Conservation (phyloP, 1,140 invertebrate species). For the Aradophagus sp. region DNA sequence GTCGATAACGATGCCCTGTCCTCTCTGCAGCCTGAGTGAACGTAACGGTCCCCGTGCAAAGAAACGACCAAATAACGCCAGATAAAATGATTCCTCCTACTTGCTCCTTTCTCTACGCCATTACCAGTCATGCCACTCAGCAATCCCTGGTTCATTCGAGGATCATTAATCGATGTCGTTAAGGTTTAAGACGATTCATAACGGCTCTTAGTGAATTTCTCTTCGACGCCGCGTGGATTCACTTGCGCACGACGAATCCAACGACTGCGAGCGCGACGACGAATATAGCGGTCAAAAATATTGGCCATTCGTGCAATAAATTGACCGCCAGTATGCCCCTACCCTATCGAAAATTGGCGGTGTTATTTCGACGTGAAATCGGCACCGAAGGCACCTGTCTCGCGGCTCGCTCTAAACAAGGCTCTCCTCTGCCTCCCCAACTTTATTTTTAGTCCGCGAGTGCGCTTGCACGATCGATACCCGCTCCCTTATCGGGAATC, state of each 20-base stretch:
- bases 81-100: slow-evolving; percentile 54
- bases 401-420: slow-evolving; percentile 16
- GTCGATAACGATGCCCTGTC: slow-evolving; percentile 63
- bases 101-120: slow-evolving; percentile 33
- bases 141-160: slow-evolving; percentile 45
- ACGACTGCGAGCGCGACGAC: too few relatives aligned
- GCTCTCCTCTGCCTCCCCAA: slow-evolving; percentile 11
- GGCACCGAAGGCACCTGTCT: slow-evolving; percentile 51
- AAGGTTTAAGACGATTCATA: slow-evolving; percentile 52
- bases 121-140: slow-evolving; percentile 51
- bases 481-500: slow-evolving; percentile 53
- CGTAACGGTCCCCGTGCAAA: slow-evolving; percentile 53
- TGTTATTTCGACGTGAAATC: too few relatives aligned
- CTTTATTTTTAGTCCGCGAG: slow-evolving; percentile 47
- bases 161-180: slow-evolving; percentile 54
- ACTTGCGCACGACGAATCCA: slow-evolving; percentile 6
- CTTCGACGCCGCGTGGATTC: slow-evolving; percentile 33
- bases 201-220: slow-evolving; percentile 42
- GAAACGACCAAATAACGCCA: slow-evolving; percentile 55
- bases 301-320: slow-evolving; percentile 5
- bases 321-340: too few relatives aligned
- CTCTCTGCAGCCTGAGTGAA: slow-evolving; percentile 40
- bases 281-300: slow-evolving; percentile 7
- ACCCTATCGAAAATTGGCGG: too few relatives aligned
- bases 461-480: slow-evolving; percentile 53